Percentiles rank a stretch among this genome's conserved stretches.
Evolutionary conservation across 2,888 invertebrate species (phyloP).

Genomic region (Calameuta filiformis): DNA sequence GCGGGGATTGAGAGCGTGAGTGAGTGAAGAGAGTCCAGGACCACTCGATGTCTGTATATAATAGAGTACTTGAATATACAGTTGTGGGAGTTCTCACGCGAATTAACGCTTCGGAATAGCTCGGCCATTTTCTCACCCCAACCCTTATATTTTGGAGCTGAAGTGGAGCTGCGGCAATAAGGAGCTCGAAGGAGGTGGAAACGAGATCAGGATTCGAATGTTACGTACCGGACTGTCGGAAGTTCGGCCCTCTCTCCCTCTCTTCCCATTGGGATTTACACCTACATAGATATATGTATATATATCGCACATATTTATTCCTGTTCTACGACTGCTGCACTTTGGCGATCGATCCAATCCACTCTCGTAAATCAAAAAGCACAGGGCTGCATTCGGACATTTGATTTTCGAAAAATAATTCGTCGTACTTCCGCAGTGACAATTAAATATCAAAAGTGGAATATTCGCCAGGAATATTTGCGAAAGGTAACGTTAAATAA

Average conservation of each 20-base stretch:
- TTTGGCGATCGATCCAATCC: background rate
- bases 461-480: background rate
- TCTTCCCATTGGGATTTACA: background rate
- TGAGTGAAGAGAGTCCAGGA: slow-evolving; percentile 1
- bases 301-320: background rate
- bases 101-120: slow-evolving; percentile 20
- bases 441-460: background rate
- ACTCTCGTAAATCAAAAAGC: background rate
- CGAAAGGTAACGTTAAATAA: background rate
- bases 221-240: background rate
- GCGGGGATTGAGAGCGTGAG: background rate
- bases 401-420: background rate
- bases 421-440: background rate
- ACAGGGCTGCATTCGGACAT: background rate
- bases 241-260: background rate
- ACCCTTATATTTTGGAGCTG: background rate
- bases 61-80: slow-evolving; percentile 14
- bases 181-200: background rate
- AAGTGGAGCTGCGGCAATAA: background rate
- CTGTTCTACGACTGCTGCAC: background rate
- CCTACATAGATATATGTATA: background rate
- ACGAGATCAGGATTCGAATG: background rate
- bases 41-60: slow-evolving; percentile 6
- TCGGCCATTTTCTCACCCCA: slow-evolving; percentile 13
- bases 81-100: slow-evolving; percentile 32